Evolutionary conservation across 2,113 vertebrate genomes (phyloP).

Genomic region (Chlorocebus sabaeus): DNA sequence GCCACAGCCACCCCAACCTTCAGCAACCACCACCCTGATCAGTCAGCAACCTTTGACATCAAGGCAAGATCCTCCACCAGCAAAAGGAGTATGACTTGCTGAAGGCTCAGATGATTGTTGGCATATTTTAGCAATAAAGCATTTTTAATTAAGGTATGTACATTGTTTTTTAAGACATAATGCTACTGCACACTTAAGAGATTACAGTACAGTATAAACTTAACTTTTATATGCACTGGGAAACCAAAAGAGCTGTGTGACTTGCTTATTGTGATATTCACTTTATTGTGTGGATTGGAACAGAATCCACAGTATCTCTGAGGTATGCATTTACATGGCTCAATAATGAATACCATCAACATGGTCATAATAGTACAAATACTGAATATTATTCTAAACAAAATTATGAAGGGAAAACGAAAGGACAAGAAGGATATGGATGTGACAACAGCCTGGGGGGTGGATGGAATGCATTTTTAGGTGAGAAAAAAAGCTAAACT

Average conservation of each 20-base stretch:
- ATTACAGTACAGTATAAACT: not conserved
- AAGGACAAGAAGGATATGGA: not conserved
- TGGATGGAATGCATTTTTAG: not conserved
- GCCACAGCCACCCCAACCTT: not conserved
- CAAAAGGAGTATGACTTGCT: not conserved
- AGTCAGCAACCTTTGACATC: not conserved
- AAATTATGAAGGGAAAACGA: not conserved
- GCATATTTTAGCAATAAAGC: not conserved
- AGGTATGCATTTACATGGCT: not conserved
- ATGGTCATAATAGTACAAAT: not conserved
- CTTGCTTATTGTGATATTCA: not conserved
- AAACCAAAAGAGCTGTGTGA: not conserved
- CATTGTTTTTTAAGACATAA: not conserved
- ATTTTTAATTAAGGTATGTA: not conserved
- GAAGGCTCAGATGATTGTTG: not conserved
- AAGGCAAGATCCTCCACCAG: not conserved
- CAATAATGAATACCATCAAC: conserved; percentile 15
- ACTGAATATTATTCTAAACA: not conserved
- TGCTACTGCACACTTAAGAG: not conserved
- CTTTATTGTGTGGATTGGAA: not conserved
- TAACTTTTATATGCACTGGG: not conserved
- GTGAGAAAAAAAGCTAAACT: not conserved
- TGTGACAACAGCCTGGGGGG: not conserved
- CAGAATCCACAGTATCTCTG: not conserved
- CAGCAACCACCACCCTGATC: not conserved